phyloP scores from a whole-genome alignment of 2,888 invertebrate genomes.

The Drosophila stalkeri region DNA sequence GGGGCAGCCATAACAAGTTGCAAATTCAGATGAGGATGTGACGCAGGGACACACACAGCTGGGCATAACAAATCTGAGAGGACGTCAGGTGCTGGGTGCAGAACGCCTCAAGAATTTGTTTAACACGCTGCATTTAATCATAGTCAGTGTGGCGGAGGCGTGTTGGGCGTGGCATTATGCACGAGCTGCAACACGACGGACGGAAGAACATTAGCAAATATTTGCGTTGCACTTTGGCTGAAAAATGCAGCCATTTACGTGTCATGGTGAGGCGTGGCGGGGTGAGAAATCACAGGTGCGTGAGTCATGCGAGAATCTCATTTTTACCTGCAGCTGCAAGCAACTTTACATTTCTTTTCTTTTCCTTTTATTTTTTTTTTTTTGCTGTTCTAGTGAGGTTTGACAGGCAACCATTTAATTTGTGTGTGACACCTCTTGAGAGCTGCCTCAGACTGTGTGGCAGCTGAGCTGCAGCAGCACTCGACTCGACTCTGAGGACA shows the following conservation, averaged over 20 bases:
- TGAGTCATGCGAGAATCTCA: conserved; percentile 64
- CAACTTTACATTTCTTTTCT: no score
- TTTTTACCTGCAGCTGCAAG: conserved; percentile 43
- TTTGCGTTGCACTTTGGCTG: conserved; percentile 76
- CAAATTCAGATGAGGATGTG: conserved; percentile 46
- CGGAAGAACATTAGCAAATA: conserved; percentile 79
- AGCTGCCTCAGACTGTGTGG: conserved; percentile 25
- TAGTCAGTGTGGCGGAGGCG: conserved; percentile 52
- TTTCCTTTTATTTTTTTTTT: no score
- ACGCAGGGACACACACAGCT: conserved; percentile 18
- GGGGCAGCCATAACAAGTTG: conserved; percentile 29
- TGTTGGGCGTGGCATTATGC: conserved; percentile 48
- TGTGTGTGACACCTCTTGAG: conserved; percentile 55
- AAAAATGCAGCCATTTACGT: conserved; percentile 69
- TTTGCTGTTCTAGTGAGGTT: background rate
- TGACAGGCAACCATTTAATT: conserved; percentile 67
- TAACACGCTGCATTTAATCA: conserved; percentile 72
- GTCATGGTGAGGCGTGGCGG: no score
- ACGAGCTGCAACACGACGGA: conserved; percentile 30
- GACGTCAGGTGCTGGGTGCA: conserved; percentile 41
- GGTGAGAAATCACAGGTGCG: conserved; percentile 66
- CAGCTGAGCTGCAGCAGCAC: conserved; percentile 25
- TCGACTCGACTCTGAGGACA: conserved; percentile 23
- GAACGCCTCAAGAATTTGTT: conserved; percentile 71
- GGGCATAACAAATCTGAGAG: conserved; percentile 62